Percentiles rank a stretch among this genome's conserved stretches.
Evolutionary conservation across 2,888 invertebrate genomes (phyloP).

Genomic region (Agrotis segetum): DNA sequence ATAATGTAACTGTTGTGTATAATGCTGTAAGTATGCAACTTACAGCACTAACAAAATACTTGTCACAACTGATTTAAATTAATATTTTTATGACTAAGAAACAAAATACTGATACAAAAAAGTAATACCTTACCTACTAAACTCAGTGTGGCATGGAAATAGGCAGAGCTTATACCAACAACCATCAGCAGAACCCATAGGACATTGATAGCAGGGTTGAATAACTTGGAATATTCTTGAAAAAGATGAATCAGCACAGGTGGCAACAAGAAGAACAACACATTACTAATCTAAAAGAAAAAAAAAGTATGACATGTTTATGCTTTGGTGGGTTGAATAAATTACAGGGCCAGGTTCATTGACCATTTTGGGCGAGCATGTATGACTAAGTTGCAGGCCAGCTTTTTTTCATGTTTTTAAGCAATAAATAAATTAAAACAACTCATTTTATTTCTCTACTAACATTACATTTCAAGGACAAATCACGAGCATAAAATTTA

Average conservation of each 20-base stretch:
- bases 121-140: slow-evolving; percentile 90
- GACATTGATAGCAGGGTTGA: slow-evolving; percentile 95
- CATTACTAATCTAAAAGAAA: slow-evolving; percentile 93
- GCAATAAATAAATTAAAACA: neutral
- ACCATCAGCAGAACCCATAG: slow-evolving; percentile 95
- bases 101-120: slow-evolving; percentile 38
- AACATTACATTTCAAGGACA: neutral
- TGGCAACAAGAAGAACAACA: slow-evolving; percentile 94
- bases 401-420: neutral
- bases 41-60: neutral
- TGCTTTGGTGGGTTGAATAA: slow-evolving; percentile 6
- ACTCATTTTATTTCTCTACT: neutral
- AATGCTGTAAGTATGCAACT: too few species aligned
- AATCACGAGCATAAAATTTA: neutral
- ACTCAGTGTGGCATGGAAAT: slow-evolving; percentile 96
- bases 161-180: slow-evolving; percentile 95
- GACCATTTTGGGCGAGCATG: slow-evolving; percentile 42
- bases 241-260: slow-evolving; percentile 95
- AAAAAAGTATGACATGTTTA: neutral
- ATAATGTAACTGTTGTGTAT: too few species aligned
- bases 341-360: slow-evolving; percentile 38
- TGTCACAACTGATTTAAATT: neutral
- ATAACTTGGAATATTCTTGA: slow-evolving; percentile 94
- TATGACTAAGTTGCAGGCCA: slow-evolving; percentile 17
- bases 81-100: neutral